Conservation (phyloP, 2,888 invertebrate genomes). For the Phania funesta region DNA sequence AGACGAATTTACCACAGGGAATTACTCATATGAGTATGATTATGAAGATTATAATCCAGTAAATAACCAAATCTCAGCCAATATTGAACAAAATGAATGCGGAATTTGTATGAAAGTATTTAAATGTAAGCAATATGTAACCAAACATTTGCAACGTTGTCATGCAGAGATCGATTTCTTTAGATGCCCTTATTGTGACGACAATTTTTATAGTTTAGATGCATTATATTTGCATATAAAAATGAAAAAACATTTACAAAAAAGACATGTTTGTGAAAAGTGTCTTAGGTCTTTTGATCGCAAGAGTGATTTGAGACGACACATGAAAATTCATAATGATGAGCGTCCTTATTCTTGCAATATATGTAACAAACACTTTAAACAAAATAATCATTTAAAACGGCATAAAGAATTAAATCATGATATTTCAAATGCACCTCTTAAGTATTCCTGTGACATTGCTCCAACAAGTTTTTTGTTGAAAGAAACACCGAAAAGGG, state of each 20-base stretch:
- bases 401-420: slow-evolving; percentile 51
- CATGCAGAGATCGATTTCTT: slow-evolving; percentile 36
- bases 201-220: slow-evolving; percentile 25
- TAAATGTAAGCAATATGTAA: slow-evolving; percentile 17
- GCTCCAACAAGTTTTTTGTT: not conserved
- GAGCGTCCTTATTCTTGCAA: slow-evolving; percentile 58
- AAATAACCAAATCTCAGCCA: not conserved
- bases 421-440: not conserved
- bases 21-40: not conserved
- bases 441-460: slow-evolving; percentile 11
- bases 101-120: slow-evolving; percentile 24
- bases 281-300: slow-evolving; percentile 47
- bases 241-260: slow-evolving; percentile 11
- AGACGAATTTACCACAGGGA: not conserved
- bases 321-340: slow-evolving; percentile 33
- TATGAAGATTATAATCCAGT: not conserved
- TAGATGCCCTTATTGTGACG: slow-evolving; percentile 51
- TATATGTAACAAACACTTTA: slow-evolving; percentile 60
- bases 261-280: slow-evolving; percentile 26
- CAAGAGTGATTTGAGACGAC: slow-evolving; percentile 27
- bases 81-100: slow-evolving; percentile 28
- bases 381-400: slow-evolving; percentile 58
- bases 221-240: slow-evolving; percentile 16
- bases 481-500: not conserved
- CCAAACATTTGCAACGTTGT: slow-evolving; percentile 35